Base-by-base conservation (phyloP, 2,113 vertebrate species). In the Hyaena hyaena region DNA sequence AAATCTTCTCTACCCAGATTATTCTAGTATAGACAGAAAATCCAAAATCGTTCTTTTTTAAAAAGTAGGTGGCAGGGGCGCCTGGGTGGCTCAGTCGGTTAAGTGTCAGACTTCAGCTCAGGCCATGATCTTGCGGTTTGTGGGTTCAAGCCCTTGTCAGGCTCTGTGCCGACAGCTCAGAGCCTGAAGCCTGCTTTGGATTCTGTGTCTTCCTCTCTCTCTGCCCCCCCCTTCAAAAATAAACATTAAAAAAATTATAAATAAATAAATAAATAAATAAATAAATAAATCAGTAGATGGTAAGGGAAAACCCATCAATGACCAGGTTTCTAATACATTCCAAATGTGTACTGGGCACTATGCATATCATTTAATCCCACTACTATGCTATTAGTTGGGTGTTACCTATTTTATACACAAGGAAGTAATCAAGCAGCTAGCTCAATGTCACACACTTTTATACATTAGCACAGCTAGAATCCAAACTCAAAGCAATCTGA, bases 341-440 rank as follows among this genome's bases (percentile, higher is more conserved):
- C 35, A 88, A 84, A 84, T 21, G 19, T 84, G 45, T 69, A 12
- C 16, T 94, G 84, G 83, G 39, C 43, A 88, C 39, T 81, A 45
- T 90, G 53, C 21, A 77, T 85, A 45, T 86, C 68, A 85, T 88
- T 82, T 96, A 88, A 84, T 85, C n/a, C 68, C 76, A 63, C 33
- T 88, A 31, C 24, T 23, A 58, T 82, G 39, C 31, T 86, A 55
- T 84, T 90, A 79, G 43, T 84, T 86, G 10, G 9, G 15, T 55
- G 79, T 93, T 96, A 61, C 35, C 74, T 61, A 33, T 92, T 93
- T 87, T 68, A 86, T 53, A 87, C 8, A 71, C 92, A 90, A 96
- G 24, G 26, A 92, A 96, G 10, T 89, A 92, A 92, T 61, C 39
- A 88, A 93, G 55, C 61, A 92, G 28, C 33, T 85, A 97, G 84